phyloP scores from a whole-genome alignment of 1,140 invertebrate species.

The Trachymyrmex septentrionalis region DNA sequence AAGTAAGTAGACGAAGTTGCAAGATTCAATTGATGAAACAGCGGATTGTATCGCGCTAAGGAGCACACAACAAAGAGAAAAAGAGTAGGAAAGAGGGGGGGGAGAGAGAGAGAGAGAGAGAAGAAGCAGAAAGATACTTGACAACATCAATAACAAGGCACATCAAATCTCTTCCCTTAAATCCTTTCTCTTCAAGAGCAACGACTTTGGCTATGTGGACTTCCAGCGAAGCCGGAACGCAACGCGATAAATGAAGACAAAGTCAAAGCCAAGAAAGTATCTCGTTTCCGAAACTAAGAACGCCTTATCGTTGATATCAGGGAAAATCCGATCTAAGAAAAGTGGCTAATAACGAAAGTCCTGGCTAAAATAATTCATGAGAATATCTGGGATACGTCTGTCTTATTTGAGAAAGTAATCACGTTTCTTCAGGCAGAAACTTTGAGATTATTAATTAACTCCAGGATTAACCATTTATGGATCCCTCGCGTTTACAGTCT shows the following conservation, averaged over 20 bases:
- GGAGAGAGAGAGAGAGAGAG: neutral
- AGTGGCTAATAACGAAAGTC: neutral
- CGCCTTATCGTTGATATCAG: conserved; percentile 8
- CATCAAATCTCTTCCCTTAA: conserved; percentile 8
- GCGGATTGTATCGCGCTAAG: conserved; percentile 39
- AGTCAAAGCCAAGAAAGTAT: conserved; percentile 8
- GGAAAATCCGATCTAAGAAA: conserved; percentile 25
- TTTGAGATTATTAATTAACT: conserved; percentile 32
- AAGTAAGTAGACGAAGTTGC: conserved; percentile 61
- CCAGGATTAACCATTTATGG: no score
- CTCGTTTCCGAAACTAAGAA: neutral
- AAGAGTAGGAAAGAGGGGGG: neutral
- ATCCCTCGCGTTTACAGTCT: no score
- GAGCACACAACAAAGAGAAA: conserved; percentile 16
- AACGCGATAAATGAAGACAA: conserved; percentile 11
- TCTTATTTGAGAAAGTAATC: conserved; percentile 5
- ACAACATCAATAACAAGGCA: conserved; percentile 46
- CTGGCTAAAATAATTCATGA: conserved; percentile 2
- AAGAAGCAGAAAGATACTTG: conserved; percentile 1
- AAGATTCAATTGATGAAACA: conserved; percentile 57
- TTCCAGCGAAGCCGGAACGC: neutral
- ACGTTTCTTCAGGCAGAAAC: neutral
- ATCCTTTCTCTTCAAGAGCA: neutral
- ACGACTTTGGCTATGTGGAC: neutral
- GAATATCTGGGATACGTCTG: neutral